Evolutionary conservation across 2,888 invertebrate species (phyloP), one percentile per base, ranked within the genome.

Genomic region (Macrosiphum euphorbiae): DNA sequence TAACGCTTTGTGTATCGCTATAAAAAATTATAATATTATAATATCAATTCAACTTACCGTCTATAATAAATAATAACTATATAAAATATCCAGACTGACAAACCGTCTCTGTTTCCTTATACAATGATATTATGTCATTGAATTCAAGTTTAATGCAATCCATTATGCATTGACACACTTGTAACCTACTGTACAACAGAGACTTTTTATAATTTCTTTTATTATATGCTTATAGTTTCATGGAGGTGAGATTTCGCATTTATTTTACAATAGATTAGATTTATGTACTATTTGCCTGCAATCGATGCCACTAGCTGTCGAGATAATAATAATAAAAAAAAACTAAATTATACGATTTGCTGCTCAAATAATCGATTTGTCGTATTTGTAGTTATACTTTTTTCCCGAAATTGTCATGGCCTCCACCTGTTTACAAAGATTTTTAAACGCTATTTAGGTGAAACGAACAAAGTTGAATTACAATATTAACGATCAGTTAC

Each of bases 371-470:
- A 87, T 35, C 87, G 50, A 87, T 20, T 87, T 89, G n/a, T 44
- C 35, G 35, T 67, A 50, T 5, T 87, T 11, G 24, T 52, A 88
- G 52, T 16, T 88, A 88, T 28, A 86, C 8, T 50, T 35, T 16
- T 35, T 16, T 26, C 7, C 50, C 3, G 13, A 90, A 52, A 35
- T 50, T n/a, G 20, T 90, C 50, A 50, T 35, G 78, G 90, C 41
- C 78, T 90, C 35, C 3, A 50, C 11, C 11, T 67, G 67, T 47
- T 20, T 26, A 47, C 41, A 61, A n/a, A 26, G 52, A 50, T 78
- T 90, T n/a, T 90, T 52, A 78, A 50, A 78, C n/a, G 35, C 1
- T 13, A 78, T 90, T 78, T 90, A 90, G 90, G 90, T 90, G 78
- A 90, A 52, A 90, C 13, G 7, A 90, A 90, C 26, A 67, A 52